Evolutionary conservation across 2,797 vertebrate genomes (phyloP).

Genomic region (Sebastes goodei): DNA sequence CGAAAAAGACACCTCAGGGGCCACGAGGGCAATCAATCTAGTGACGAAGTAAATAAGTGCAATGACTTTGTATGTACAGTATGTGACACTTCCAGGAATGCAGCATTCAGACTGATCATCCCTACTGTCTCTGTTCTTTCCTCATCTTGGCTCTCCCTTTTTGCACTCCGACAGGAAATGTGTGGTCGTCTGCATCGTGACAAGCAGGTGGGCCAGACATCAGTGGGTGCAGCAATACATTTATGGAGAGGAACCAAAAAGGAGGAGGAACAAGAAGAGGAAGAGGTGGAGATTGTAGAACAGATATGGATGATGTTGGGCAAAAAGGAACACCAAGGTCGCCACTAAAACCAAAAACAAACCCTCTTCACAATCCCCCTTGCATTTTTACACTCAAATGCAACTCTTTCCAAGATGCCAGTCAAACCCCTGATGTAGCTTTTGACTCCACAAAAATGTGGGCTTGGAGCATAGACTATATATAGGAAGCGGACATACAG

Average conservation of each 20-base stretch:
- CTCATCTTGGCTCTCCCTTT: background rate
- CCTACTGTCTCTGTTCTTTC: background rate
- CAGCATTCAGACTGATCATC: background rate
- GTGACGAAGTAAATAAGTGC: conserved; percentile 1
- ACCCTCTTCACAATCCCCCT: no score
- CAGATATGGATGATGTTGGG: no score
- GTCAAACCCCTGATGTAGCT: no score
- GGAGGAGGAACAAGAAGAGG: background rate
- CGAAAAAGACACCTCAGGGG: background rate
- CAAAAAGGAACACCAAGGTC: no score
- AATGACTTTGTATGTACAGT: background rate
- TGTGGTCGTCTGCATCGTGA: background rate
- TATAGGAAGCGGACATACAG: no score
- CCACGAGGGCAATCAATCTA: background rate
- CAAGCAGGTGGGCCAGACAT: background rate
- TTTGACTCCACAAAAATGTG: no score
- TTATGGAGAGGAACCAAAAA: background rate
- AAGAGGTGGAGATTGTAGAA: background rate
- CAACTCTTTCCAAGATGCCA: no score
- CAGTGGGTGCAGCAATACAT: background rate
- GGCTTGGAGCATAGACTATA: no score
- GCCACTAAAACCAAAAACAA: no score
- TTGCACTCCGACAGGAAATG: background rate
- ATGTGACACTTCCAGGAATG: conserved; percentile 28
- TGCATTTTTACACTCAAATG: no score